A percentile compares a stretch with the other conserved stretches of the same genome.
Conservation (phyloP, 2,888 invertebrate genomes). For the Lordiphosa andalusiaca region DNA sequence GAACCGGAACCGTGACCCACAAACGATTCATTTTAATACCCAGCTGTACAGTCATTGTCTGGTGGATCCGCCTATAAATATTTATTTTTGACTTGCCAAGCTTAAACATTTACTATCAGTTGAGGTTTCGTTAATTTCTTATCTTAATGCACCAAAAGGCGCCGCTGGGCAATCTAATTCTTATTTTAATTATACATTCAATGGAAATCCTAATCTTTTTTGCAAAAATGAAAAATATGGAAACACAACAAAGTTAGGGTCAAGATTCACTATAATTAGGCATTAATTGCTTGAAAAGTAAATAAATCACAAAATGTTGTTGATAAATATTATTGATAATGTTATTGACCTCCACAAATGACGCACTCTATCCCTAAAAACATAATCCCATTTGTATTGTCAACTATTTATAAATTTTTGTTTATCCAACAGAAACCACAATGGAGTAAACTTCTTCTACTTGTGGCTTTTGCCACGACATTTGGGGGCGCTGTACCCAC, state of each 20-base stretch:
- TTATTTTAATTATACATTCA: slow-evolving; percentile 15
- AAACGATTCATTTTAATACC: too few species aligned
- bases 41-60: too few species aligned
- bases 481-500: slow-evolving; percentile 90
- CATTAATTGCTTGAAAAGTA: slow-evolving; percentile 2
- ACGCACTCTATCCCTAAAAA: too few species aligned
- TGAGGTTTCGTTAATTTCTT: slow-evolving; percentile 4
- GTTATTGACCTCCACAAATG: too few species aligned
- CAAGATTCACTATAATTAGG: slow-evolving; percentile 25
- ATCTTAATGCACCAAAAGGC: slow-evolving; percentile 7
- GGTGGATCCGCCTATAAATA: slow-evolving; percentile 6
- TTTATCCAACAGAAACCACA: slow-evolving; percentile 55
- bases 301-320: not conserved
- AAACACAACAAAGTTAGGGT: slow-evolving; percentile 14
- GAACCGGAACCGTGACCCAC: too few species aligned
- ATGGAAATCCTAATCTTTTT: slow-evolving; percentile 4
- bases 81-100: slow-evolving; percentile 14
- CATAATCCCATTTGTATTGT: too few species aligned
- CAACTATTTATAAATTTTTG: slow-evolving; percentile 3
- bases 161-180: slow-evolving; percentile 10
- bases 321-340: too few species aligned
- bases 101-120: slow-evolving; percentile 25
- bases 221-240: slow-evolving; percentile 29
- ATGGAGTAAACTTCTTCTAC: slow-evolving; percentile 81
- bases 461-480: slow-evolving; percentile 87